Evolutionary conservation across 2,888 invertebrate species (phyloP).

Genomic region (Pelosia muscerda): DNA sequence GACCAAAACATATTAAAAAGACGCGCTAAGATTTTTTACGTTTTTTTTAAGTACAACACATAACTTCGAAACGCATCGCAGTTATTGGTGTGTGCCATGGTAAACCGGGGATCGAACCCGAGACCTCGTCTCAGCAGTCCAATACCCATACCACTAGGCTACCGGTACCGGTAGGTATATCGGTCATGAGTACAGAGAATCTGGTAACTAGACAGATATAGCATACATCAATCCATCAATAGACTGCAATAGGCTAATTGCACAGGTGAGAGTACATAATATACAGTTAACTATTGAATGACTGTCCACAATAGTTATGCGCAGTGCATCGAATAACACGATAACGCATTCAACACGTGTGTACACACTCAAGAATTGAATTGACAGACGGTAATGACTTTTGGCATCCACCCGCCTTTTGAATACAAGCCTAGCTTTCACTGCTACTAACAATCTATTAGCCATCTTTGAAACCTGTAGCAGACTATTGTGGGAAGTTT

Average conservation of each 20-base stretch:
- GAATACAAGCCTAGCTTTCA: constrained; percentile 43
- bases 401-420: constrained; percentile 29
- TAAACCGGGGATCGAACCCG: too few relatives aligned
- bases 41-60: too few relatives aligned
- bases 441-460: constrained; percentile 39
- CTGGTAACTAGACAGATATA: background rate
- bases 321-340: constrained; percentile 10
- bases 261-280: background rate
- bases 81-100: too few relatives aligned
- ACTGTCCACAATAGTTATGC: background rate
- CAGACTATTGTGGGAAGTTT: constrained; percentile 31
- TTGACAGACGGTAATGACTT: constrained; percentile 31
- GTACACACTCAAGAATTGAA: constrained; percentile 32
- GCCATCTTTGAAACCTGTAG: constrained; percentile 31
- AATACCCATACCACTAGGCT: too few relatives aligned
- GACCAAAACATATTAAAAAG: too few relatives aligned
- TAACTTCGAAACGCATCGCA: too few relatives aligned
- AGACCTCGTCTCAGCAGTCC: too few relatives aligned
- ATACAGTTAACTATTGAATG: background rate
- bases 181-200: background rate
- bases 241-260: background rate
- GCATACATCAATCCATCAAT: background rate
- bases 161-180: too few relatives aligned
- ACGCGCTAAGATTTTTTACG: too few relatives aligned
- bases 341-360: constrained; percentile 46